Evolutionary conservation across 2,888 invertebrate species (phyloP).

Genomic region (Iselma pallidipennis): DNA sequence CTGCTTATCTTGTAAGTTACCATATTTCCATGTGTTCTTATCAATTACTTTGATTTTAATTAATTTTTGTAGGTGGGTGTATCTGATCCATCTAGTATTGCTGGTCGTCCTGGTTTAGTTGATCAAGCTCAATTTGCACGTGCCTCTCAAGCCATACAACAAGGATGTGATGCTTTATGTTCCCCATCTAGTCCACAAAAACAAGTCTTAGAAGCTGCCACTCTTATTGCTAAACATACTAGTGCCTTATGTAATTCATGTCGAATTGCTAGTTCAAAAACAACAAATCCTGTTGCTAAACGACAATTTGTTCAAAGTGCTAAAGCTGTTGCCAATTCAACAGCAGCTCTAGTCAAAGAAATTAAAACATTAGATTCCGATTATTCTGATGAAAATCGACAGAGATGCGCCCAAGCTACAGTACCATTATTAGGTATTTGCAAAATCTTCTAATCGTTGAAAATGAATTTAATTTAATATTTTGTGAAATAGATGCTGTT

Average conservation of each 20-base stretch:
- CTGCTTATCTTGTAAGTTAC: constrained; percentile 77
- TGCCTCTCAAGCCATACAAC: constrained; percentile 87
- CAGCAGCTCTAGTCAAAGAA: constrained; percentile 90
- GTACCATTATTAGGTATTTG: constrained; percentile 66
- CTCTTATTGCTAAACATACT: constrained; percentile 94
- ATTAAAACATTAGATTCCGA: constrained; percentile 89
- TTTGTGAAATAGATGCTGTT: constrained; percentile 78
- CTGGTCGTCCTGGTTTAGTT: constrained; percentile 85
- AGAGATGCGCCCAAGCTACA: constrained; percentile 76
- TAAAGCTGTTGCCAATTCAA: constrained; percentile 95
- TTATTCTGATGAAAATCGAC: constrained; percentile 76
- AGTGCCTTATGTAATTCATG: constrained; percentile 95
- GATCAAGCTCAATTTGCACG: constrained; percentile 87
- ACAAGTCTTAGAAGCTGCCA: constrained; percentile 87
- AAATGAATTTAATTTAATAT: neutral
- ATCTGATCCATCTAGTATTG: constrained; percentile 86
- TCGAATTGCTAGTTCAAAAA: constrained; percentile 88
- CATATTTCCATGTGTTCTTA: neutral
- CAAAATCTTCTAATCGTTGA: neutral
- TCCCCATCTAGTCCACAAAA: constrained; percentile 76
- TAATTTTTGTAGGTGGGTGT: constrained; percentile 73
- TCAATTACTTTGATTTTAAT: neutral
- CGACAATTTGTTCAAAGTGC: constrained; percentile 97
- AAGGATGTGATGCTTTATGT: constrained; percentile 79
- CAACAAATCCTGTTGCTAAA: constrained; percentile 89